These are phyloP conservation scores for Chrysina gloriosa DNA, from an alignment of 2,888 invertebrate species.

Conservation along the genomic window DNA sequence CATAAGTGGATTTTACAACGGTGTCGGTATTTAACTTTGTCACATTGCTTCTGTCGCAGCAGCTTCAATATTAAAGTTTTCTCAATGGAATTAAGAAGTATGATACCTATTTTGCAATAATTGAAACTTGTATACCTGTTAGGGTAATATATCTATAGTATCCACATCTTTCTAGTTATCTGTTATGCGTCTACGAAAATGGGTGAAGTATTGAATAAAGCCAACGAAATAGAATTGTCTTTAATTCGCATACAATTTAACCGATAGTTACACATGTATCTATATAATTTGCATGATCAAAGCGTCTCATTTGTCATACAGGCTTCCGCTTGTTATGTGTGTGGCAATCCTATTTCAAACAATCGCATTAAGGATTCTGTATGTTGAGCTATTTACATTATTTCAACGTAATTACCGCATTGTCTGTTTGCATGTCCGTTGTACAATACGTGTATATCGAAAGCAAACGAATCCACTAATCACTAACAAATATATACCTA, in stretches of 20 bases:
- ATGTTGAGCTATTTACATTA: neutral
- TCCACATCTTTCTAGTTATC: too few relatives aligned
- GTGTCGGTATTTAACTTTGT: too few relatives aligned
- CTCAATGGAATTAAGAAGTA: too few relatives aligned
- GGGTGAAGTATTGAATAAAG: too few relatives aligned
- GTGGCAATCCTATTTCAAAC: neutral
- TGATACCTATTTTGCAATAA: too few relatives aligned
- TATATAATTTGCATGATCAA: slow-evolving; percentile 20
- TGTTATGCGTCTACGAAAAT: neutral
- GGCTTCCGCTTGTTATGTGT: neutral
- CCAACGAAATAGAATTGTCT: too few relatives aligned
- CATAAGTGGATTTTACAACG: neutral
- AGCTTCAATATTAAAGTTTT: too few relatives aligned
- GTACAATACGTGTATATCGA: neutral
- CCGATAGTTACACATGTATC: neutral
- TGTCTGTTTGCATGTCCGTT: neutral
- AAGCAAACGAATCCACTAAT: too few relatives aligned
- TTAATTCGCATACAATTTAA: neutral
- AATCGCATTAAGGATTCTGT: slow-evolving; percentile 8
- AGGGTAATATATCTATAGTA: too few relatives aligned
- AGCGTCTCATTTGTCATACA: neutral
- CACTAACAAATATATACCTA: too few relatives aligned
- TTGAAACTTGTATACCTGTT: too few relatives aligned
- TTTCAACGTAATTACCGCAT: slow-evolving; percentile 8
- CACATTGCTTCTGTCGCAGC: too few relatives aligned